phyloP scores from a whole-genome alignment of 2,797 vertebrate genomes.

The Clarias pachynema region DNA sequence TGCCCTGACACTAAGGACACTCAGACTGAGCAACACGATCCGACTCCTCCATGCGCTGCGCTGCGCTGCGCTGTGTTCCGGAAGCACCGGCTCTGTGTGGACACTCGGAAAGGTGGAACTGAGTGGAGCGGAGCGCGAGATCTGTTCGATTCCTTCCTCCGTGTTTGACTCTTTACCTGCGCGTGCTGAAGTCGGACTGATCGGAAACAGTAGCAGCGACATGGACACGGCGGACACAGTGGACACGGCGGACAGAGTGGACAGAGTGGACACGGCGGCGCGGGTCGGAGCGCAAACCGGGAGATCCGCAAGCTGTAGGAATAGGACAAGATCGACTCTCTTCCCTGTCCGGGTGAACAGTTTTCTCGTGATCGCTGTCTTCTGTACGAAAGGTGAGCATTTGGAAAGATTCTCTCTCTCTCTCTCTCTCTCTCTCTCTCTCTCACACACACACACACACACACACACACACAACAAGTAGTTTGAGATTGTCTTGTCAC shows the following conservation, averaged over 20 bases:
- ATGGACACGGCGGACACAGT: constrained; percentile 62
- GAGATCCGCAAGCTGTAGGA: constrained; percentile 49
- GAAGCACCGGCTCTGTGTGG: neutral
- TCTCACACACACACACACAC: neutral
- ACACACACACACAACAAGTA: constrained; percentile 32
- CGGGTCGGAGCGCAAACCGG: constrained; percentile 47
- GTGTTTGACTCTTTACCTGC: constrained; percentile 10
- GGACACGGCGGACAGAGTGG: too few relatives aligned
- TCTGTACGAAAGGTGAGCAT: constrained; percentile 72
- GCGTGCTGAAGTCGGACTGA: constrained; percentile 3
- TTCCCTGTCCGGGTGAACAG: constrained; percentile 28
- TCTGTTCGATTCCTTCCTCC: neutral
- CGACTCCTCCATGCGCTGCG: too few relatives aligned
- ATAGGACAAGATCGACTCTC: constrained; percentile 45
- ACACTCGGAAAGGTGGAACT: neutral
- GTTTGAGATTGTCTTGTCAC: neutral
- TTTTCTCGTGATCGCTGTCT: constrained; percentile 55
- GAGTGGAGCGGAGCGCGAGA: neutral
- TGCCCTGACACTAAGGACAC: neutral
- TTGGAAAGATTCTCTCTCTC: too few relatives aligned
- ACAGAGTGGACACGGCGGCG: constrained; percentile 66
- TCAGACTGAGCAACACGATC: too few relatives aligned
- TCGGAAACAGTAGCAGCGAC: constrained; percentile 28
- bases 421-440: too few relatives aligned
- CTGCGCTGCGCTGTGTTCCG: neutral